phyloP scores from a whole-genome alignment of 2,888 invertebrate genomes.

The Chydorus sphaericus region DNA sequence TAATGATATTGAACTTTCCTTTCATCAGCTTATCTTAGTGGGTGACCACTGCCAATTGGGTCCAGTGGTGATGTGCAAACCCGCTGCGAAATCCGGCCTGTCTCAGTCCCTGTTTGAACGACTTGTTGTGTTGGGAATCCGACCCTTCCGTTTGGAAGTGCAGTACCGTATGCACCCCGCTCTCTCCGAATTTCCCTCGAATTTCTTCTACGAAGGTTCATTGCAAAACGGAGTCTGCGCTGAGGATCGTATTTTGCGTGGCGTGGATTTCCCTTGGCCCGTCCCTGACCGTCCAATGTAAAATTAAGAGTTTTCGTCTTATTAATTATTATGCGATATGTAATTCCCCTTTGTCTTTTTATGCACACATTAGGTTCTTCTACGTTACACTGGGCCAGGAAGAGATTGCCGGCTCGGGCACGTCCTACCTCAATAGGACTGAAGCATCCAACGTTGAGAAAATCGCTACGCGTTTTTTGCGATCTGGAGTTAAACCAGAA shows the following conservation, averaged over 20 bases:
- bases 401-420: constrained; percentile 96
- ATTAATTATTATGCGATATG: too few relatives aligned
- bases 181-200: constrained; percentile 91
- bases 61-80: constrained; percentile 98
- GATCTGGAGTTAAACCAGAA: constrained; percentile 89
- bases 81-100: constrained; percentile 90
- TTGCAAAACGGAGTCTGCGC: constrained; percentile 97
- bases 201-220: constrained; percentile 98
- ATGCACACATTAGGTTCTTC: too few relatives aligned
- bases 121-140: constrained; percentile 87
- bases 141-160: constrained; percentile 90
- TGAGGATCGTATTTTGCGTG: constrained; percentile 75
- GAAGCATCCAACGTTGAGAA: constrained; percentile 99
- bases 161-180: constrained; percentile 99
- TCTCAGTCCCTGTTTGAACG: constrained; percentile 95
- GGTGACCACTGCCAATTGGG: constrained; percentile 99
- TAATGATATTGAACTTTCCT: constrained; percentile 4
- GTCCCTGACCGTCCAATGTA: constrained; percentile 90
- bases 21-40: constrained; percentile 63
- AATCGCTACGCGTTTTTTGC: constrained; percentile 83
- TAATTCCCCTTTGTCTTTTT: too few relatives aligned
- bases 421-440: constrained; percentile 93
- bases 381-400: constrained; percentile 92
- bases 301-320: too few relatives aligned
- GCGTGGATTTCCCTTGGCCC: constrained; percentile 97